A percentile compares a stretch with the other conserved stretches of the same genome.
Evolutionary conservation across 1,140 invertebrate genomes (phyloP).

Genomic region (Drosophila ficusphila): DNA sequence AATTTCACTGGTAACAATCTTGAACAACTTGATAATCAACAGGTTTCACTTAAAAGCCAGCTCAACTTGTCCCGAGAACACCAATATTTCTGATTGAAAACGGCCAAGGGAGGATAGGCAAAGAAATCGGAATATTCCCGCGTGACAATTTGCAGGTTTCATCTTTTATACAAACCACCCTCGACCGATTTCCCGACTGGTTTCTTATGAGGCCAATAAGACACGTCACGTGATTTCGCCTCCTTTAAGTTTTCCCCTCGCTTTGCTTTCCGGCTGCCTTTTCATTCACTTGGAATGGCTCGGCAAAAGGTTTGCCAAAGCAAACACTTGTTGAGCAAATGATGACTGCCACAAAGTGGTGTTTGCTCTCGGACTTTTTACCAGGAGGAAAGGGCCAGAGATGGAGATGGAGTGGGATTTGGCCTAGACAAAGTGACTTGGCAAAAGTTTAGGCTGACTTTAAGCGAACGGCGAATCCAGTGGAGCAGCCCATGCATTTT

Average conservation of each 20-base stretch:
- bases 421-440: constrained; percentile 44
- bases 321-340: constrained; percentile 82
- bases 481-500: constrained; percentile 44
- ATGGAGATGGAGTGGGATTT: neutral
- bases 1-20: constrained; percentile 17
- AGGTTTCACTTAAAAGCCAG: constrained; percentile 16
- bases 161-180: constrained; percentile 36
- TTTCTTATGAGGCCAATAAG: constrained; percentile 76
- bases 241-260: constrained; percentile 12
- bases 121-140: constrained; percentile 65
- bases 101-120: neutral
- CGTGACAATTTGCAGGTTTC: constrained; percentile 71
- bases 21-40: constrained; percentile 16
- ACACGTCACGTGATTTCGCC: constrained; percentile 71
- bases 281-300: constrained; percentile 41
- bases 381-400: neutral
- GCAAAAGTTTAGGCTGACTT: constrained; percentile 40
- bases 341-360: constrained; percentile 76
- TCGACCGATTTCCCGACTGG: constrained; percentile 4
- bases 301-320: constrained; percentile 66
- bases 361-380: constrained; percentile 62
- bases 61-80: constrained; percentile 6
- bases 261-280: constrained; percentile 14
- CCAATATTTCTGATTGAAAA: constrained; percentile 42
- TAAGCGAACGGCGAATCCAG: constrained; percentile 34